Percentiles rank a stretch among this genome's conserved stretches.
phyloP scores from a whole-genome alignment of 2,888 invertebrate species.

The Chrysopilus asiliformis region DNA sequence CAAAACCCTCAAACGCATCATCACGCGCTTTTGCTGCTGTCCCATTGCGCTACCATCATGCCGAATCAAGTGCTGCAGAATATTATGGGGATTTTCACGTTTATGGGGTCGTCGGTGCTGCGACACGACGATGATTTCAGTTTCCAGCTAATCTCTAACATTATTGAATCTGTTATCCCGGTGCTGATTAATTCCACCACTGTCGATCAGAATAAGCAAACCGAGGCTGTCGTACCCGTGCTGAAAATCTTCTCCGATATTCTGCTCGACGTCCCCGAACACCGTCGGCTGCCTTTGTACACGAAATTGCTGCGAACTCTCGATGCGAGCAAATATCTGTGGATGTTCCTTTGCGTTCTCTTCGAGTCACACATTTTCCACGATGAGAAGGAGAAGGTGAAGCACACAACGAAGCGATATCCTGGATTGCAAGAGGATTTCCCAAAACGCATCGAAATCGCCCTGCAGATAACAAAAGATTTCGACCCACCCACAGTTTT shows the following conservation, averaged over 20 bases:
- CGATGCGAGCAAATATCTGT: slow-evolving; percentile 47
- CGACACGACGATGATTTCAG: slow-evolving; percentile 91
- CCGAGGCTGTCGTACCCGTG: slow-evolving; percentile 47
- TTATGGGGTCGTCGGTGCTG: slow-evolving; percentile 88
- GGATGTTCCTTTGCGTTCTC: slow-evolving; percentile 56
- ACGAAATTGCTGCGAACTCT: slow-evolving; percentile 64
- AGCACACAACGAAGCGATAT: slow-evolving; percentile 2
- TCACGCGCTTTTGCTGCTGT: slow-evolving; percentile 74
- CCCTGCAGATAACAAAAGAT: slow-evolving; percentile 49
- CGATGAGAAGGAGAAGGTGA: slow-evolving; percentile 38
- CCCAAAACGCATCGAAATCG: slow-evolving; percentile 50
- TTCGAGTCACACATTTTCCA: slow-evolving; percentile 57
- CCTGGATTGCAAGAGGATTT: slow-evolving; percentile 36
- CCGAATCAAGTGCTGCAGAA: slow-evolving; percentile 81
- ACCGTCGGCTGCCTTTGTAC: slow-evolving; percentile 71
- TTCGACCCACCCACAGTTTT: slow-evolving; percentile 51
- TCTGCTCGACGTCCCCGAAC: slow-evolving; percentile 83
- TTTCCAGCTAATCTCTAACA: slow-evolving; percentile 81
- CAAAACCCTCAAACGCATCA: slow-evolving; percentile 93
- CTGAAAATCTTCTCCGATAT: slow-evolving; percentile 84
- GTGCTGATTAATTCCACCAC: slow-evolving; percentile 43
- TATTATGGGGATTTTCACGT: slow-evolving; percentile 94
- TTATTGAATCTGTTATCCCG: slow-evolving; percentile 81
- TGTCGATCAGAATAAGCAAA: slow-evolving; percentile 26
- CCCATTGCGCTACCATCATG: slow-evolving; percentile 61